These are phyloP conservation scores for Ophthalmolycus amberensis DNA, from an alignment of 2,113 vertebrate genomes.

Conservation along the genomic window DNA sequence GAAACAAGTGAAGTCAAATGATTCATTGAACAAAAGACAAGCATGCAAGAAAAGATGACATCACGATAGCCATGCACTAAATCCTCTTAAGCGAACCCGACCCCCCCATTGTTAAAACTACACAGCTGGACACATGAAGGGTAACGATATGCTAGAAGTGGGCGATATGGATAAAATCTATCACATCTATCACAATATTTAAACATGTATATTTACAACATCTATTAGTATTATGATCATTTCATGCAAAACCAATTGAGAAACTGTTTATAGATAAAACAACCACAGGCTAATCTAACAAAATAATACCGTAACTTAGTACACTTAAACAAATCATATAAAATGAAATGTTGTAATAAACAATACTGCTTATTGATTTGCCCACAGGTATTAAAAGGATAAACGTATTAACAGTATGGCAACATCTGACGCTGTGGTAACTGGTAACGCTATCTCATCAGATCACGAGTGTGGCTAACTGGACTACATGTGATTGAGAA, in stretches of 20 bases:
- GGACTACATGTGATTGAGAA: not conserved
- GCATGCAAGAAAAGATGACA: constrained; percentile 82
- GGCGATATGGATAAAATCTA: constrained; percentile 1
- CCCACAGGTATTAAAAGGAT: not conserved
- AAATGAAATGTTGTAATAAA: not conserved
- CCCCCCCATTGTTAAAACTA: constrained; percentile 17
- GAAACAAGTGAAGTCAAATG: constrained; percentile 88
- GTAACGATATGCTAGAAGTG: constrained; percentile 4
- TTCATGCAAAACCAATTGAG: not conserved
- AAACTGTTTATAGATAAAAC: not conserved
- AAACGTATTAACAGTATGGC: not conserved
- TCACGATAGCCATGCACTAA: constrained; percentile 82
- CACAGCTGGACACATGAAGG: constrained; percentile 11
- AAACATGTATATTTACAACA: not conserved
- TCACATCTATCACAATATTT: not conserved
- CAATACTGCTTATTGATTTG: not conserved
- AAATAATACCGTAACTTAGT: not conserved
- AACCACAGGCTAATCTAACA: not conserved
- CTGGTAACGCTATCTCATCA: not conserved
- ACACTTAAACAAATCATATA: not conserved
- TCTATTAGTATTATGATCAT: not conserved
- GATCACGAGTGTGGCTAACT: not conserved
- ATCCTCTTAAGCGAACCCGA: constrained; percentile 46
- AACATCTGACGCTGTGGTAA: not conserved
- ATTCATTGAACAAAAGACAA: constrained; percentile 82